These are phyloP conservation scores for Cisticola juncidis DNA, from an alignment of 2,113 vertebrate species.

Conservation along the genomic window DNA sequence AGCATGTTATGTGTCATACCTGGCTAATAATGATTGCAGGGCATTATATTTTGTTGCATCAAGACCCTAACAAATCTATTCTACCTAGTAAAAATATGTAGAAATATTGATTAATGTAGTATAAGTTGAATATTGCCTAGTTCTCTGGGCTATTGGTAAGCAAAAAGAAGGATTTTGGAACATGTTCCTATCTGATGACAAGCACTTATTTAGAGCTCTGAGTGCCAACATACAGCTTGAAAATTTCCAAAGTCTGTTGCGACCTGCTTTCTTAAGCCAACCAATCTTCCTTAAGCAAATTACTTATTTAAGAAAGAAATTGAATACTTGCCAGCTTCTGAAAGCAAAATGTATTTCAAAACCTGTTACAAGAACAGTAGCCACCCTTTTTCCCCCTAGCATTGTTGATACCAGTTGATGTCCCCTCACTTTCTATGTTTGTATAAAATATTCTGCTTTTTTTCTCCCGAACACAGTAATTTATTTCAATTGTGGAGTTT, in stretches of 20 bases:
- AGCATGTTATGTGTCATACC: background rate
- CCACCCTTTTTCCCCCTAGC: background rate
- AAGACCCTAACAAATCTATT: background rate
- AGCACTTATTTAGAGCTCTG: background rate
- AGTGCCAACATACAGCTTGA: accelerated
- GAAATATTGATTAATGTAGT: background rate
- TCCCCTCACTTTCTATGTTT: background rate
- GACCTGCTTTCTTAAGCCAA: background rate
- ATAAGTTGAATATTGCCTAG: background rate
- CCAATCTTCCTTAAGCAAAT: background rate
- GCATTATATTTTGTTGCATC: background rate
- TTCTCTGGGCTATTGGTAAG: background rate
- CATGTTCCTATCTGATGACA: accelerated
- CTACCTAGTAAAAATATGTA: background rate
- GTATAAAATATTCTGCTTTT: background rate
- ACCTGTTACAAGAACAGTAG: background rate
- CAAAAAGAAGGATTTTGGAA: background rate
- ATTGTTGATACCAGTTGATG: background rate
- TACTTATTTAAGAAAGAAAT: background rate
- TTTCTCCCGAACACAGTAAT: background rate
- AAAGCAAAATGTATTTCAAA: background rate
- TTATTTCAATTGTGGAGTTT: background rate
- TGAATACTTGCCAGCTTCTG: background rate
- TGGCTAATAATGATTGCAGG: background rate
- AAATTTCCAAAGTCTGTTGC: background rate